Evolutionary conservation across 2,888 invertebrate genomes (phyloP).

Genomic region (Pandemis corylana): DNA sequence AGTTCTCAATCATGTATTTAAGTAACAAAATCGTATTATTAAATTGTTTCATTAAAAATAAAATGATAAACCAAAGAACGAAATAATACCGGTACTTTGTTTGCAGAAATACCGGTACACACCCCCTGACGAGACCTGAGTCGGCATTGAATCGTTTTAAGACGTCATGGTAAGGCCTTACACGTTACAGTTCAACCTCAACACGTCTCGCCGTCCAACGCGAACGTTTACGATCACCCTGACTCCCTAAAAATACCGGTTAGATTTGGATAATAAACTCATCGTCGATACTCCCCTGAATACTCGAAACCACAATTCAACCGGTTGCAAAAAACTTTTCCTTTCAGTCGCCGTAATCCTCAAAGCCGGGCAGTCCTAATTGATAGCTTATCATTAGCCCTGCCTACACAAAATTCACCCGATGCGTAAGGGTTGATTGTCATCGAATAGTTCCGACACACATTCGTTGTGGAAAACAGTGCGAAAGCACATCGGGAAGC

Average conservation of each 20-base stretch:
- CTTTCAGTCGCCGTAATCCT: constrained; percentile 13
- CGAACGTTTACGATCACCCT: too few species aligned
- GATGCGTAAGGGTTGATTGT: constrained; percentile 40
- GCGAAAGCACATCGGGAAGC: neutral
- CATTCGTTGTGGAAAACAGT: constrained; percentile 7
- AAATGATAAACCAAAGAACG: too few species aligned
- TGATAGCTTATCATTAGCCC: constrained; percentile 42
- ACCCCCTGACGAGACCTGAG: too few species aligned
- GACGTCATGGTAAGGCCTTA: too few species aligned
- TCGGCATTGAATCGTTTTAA: too few species aligned
- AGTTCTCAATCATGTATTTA: too few species aligned
- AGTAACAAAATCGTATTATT: too few species aligned
- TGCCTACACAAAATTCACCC: constrained; percentile 26
- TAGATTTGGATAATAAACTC: neutral
- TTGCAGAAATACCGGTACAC: too few species aligned
- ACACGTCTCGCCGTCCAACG: too few species aligned
- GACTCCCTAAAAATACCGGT: neutral
- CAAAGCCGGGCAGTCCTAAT: constrained; percentile 30
- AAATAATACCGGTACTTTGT: too few species aligned
- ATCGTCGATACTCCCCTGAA: neutral
- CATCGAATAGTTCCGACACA: constrained; percentile 32
- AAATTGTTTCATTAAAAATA: too few species aligned
- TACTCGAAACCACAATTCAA: constrained; percentile 15
- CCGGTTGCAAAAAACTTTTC: constrained; percentile 25
- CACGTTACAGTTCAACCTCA: too few species aligned